A percentile compares a stretch with the other conserved stretches of the same genome.
Evolutionary conservation across 1,140 invertebrate species (phyloP).

Genomic region (Grapholita molesta): DNA sequence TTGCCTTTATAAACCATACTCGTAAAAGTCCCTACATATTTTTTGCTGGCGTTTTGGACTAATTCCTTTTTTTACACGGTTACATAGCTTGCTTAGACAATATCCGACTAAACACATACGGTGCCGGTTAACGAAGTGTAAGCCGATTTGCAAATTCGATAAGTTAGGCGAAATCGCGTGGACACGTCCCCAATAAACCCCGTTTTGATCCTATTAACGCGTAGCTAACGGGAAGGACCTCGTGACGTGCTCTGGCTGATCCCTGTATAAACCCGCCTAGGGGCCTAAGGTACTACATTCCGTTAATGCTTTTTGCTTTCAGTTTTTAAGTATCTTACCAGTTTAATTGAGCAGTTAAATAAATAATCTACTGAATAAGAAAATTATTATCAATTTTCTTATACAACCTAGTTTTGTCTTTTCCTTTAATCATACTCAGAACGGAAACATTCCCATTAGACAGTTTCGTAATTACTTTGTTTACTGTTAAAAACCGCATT

Average conservation of each 20-base stretch:
- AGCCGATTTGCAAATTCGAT: constrained; percentile 75
- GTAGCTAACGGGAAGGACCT: constrained; percentile 65
- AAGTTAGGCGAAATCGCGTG: constrained; percentile 75
- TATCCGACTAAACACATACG: constrained; percentile 33
- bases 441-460: too few species aligned
- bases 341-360: not conserved
- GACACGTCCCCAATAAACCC: constrained; percentile 72
- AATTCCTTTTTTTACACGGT: not conserved
- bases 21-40: too few species aligned
- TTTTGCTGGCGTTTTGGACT: too few species aligned
- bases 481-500: too few species aligned
- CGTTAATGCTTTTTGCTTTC: constrained; percentile 20
- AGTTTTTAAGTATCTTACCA: not conserved
- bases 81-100: constrained; percentile 10
- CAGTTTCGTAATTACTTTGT: too few species aligned
- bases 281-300: constrained; percentile 43
- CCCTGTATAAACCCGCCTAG: constrained; percentile 46
- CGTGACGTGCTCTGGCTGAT: constrained; percentile 54
- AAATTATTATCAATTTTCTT: too few species aligned
- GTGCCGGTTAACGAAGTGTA: constrained; percentile 69
- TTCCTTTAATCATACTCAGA: too few species aligned
- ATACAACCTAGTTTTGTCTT: too few species aligned
- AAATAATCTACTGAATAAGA: too few species aligned
- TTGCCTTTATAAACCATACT: too few species aligned
- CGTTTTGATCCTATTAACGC: constrained; percentile 75